Evolutionary conservation across 1,140 invertebrate species (phyloP).

Genomic region (Nixonia krombeini): DNA sequence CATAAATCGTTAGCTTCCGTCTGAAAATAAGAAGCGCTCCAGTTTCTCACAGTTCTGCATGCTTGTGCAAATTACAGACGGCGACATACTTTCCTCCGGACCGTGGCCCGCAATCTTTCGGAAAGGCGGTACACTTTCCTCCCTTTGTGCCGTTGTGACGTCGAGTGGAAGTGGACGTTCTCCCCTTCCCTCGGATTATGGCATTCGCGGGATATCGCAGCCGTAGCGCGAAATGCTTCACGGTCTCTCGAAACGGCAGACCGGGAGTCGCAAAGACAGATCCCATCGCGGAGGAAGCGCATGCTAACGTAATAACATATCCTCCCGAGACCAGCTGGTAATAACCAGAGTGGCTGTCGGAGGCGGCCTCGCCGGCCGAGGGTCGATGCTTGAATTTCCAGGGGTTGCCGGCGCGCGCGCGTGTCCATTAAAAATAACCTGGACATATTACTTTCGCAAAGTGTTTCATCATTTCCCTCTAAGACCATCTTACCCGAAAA

Average conservation of each 20-base stretch:
- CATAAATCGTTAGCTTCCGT: constrained; percentile 21
- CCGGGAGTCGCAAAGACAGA: constrained; percentile 17
- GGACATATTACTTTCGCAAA: constrained; percentile 12
- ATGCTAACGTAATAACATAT: constrained; percentile 37
- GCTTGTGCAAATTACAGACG: too few relatives aligned
- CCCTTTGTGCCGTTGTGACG: too few relatives aligned
- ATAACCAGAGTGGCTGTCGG: constrained; percentile 27
- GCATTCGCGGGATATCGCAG: constrained; percentile 9
- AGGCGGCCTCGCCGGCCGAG: constrained; percentile 14
- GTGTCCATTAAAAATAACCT: constrained; percentile 8
- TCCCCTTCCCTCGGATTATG: too few relatives aligned
- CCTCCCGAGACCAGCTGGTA: constrained; percentile 30
- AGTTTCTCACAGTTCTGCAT: too few relatives aligned
- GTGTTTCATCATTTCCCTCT: too few relatives aligned
- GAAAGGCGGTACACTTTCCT: too few relatives aligned
- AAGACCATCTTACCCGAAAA: too few relatives aligned
- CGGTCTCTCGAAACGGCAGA: background rate
- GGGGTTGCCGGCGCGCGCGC: constrained; percentile 9
- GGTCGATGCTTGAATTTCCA: constrained; percentile 13
- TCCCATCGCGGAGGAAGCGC: constrained; percentile 18
- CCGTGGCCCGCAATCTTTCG: too few relatives aligned
- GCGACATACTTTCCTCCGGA: too few relatives aligned
- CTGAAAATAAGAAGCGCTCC: constrained; percentile 16
- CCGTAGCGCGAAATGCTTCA: constrained; percentile 19
- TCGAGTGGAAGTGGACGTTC: too few relatives aligned